These are phyloP conservation scores for Antheraea pernyi DNA, from an alignment of 1,140 invertebrate genomes.

Conservation along the genomic window DNA sequence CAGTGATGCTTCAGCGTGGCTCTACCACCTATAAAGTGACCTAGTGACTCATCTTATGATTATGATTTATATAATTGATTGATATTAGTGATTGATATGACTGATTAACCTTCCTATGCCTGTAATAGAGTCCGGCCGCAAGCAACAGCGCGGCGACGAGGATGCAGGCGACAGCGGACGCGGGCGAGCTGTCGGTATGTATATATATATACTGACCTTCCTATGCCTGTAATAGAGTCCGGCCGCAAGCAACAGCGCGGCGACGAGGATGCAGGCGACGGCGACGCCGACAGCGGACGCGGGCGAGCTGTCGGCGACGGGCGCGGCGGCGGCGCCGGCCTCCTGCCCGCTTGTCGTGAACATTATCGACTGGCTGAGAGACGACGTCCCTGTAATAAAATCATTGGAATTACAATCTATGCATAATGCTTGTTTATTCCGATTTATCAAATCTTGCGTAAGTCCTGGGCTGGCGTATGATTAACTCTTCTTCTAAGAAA, in stretches of 20 bases:
- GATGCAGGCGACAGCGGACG: slow-evolving; percentile 83
- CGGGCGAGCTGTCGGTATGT: slow-evolving; percentile 71
- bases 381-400: slow-evolving; percentile 82
- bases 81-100: too few species aligned
- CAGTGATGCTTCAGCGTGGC: too few species aligned
- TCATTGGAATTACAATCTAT: not conserved
- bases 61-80: too few species aligned
- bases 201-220: slow-evolving; percentile 63
- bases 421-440: too few species aligned
- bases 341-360: slow-evolving; percentile 87
- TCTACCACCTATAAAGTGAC: too few species aligned
- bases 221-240: slow-evolving; percentile 84
- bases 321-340: slow-evolving; percentile 81
- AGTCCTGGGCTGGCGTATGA: too few species aligned
- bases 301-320: slow-evolving; percentile 77
- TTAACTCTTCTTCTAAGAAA: too few species aligned
- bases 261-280: slow-evolving; percentile 83
- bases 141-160: slow-evolving; percentile 82
- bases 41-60: too few species aligned
- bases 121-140: slow-evolving; percentile 83
- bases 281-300: slow-evolving; percentile 84
- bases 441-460: too few species aligned
- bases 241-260: slow-evolving; percentile 81
- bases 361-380: slow-evolving; percentile 84
- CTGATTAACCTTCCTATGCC: slow-evolving; percentile 82